Conservation (phyloP, 2,113 vertebrate species). For the Erythrocercus mccallii region DNA sequence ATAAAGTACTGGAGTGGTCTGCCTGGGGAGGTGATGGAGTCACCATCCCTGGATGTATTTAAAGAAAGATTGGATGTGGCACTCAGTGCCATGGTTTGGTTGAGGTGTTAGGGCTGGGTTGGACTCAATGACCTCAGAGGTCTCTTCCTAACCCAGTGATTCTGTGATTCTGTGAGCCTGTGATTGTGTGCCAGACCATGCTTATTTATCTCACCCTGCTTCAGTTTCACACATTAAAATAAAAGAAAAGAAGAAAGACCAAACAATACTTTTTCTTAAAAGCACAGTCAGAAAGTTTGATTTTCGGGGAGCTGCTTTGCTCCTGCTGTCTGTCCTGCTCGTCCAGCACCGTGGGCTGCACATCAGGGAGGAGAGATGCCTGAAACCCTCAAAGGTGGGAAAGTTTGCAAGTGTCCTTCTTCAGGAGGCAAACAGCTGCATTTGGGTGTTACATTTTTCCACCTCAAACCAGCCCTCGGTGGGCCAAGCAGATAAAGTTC, state of each 20-base stretch:
- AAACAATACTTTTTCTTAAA: background rate
- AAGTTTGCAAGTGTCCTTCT: background rate
- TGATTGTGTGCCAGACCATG: background rate
- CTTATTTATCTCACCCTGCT: background rate
- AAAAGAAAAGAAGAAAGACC: background rate
- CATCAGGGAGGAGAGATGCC: background rate
- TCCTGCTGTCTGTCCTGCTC: background rate
- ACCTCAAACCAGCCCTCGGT: background rate
- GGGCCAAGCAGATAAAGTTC: background rate
- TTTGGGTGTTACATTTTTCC: background rate
- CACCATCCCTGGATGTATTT: background rate
- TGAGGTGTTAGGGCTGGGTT: background rate
- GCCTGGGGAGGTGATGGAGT: background rate
- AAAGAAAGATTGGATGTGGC: background rate
- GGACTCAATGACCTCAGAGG: background rate
- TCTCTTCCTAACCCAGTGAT: background rate
- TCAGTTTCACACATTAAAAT: background rate
- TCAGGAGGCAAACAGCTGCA: background rate
- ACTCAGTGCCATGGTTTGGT: background rate
- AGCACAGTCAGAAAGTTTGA: background rate
- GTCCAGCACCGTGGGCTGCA: fast-evolving
- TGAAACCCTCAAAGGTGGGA: background rate
- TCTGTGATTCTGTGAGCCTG: background rate
- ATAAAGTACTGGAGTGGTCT: background rate
- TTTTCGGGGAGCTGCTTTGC: background rate